Base-by-base conservation (phyloP, 2,797 vertebrate species). In the Syngnathus rostellatus region DNA sequence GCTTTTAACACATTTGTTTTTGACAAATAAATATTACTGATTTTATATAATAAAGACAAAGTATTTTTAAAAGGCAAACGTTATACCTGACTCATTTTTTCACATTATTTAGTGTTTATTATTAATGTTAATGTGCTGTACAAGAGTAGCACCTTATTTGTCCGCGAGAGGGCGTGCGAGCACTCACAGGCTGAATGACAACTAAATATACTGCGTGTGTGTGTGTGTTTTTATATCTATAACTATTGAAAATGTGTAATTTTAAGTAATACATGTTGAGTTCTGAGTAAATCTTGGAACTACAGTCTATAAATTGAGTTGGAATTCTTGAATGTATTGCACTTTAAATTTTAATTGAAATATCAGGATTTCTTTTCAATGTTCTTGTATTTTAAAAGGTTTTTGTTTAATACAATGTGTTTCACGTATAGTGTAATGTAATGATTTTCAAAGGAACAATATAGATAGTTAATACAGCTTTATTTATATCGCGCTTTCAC, bases 31-130 rank as follows among this genome's bases (percentile, higher is more conserved):
- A 8, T 43, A 7, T 48, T 17, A 45, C 39, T 62, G 21, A 17
- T 63, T 63, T 63, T 63, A 19, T 63, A 50, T 16, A 46, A 46
- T 63, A 63, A 63, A 63, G 16, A 63, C 58, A 60, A 16, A 16
- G 25, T 19, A 55, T 10, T 50, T 46, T 63, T 63, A 1, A 37
- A 63, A 4, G 8, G 43, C 8, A 8, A 19, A 50, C 4, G 2
- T 43, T 62, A 8, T 43, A 25, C 11, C 8, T 39, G 19, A 9
- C 19, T 17, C 1, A 11, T 45, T 23, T 6, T 61, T 31, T 31
- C 31, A 31, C 31, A 3, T 31, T 31, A 4, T 23, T 19, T n/a
- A 50, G 5, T 50, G 5, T 50, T 23, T 23, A 23, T 23, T 23
- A n/a, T 17, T 50, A 8, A 8, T 16, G 21, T 31, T 14, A 14